Base-by-base conservation (phyloP, 2,797 vertebrate species). In the Epinephelus coioides region DNA sequence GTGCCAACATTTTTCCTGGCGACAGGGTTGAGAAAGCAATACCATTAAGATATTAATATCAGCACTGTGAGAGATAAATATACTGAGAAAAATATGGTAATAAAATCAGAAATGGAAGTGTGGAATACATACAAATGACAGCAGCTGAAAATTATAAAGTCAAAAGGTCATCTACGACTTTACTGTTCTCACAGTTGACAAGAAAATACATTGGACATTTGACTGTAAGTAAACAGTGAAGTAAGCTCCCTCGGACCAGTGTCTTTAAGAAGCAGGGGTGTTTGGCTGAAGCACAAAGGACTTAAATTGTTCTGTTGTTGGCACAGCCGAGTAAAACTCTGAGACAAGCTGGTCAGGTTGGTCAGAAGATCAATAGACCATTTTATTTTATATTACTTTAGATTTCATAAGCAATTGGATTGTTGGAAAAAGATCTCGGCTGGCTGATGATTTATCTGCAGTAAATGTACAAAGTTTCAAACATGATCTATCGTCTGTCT, bases 181-280 rank as follows among this genome's bases (percentile, higher is more conserved):
- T 30, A 38, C 19, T 62, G 34, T 30, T 61, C 30, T 40, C 25
- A 4, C 3, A 12, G 38, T 18, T 69, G 51, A 78, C 61, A 56
- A 25, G 23, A 56, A 84, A 67, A 72, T 19, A 46, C 38, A 68
- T 73, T 76, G n/a, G 50, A 66, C 55, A 23, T 85, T 66, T 55
- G 50, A 76, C 66, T 80, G 51, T 55, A 63, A 51, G 70, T 77
- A 75, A 77, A 73, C 51, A 61, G 69, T 69, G 50, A 79, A 56
- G 46, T 65, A 27, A 66, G 50, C 30, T 67, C 44, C 73, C 12
- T 50, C 21, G 62, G 38, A 53, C 12, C 21, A 18, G 6, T 3
- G 47, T 79, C 13, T 73, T 57, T 17, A 19, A 61, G 19, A 49
- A 59, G 1, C 44, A 30, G 15, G 6, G 30, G 18, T 47, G 50